Evolutionary conservation across 2,797 vertebrate genomes (phyloP), one percentile per base, ranked within the genome.

Genomic region (Otus scops): DNA sequence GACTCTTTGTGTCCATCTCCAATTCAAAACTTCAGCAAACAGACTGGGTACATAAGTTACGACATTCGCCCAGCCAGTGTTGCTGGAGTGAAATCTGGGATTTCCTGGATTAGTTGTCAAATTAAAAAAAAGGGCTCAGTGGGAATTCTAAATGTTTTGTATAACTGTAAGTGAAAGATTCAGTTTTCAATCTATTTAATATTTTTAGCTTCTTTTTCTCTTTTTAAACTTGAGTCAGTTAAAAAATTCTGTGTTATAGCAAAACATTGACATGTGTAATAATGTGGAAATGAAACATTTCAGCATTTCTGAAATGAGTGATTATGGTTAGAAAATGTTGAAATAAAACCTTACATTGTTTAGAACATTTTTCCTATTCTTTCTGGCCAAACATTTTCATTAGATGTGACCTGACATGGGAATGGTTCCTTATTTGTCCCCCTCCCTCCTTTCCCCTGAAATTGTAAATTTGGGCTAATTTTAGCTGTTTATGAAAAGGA

Each of bases 231-330:
- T 83, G 48, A 68, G 9, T 83, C 15, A 53, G 57, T 88, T 85
- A 60, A 94, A 93, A 91, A 83, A 74, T 77, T 68, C 69, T 77
- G 57, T 83, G 34, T 77, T 93, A 61, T 7, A 88, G 64, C 22
- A 93, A 88, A 92, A 88, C 60, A 83, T 5, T 85, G 84, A 64
- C 51, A 43, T 56, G 48, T 63, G 53, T 70, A 92, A 75, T 85
- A 94, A 80, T 53, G 48, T 70, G 41, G 32, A 94, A 95, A 83
- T 77, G 9, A 91, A 93, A 81, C 68, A 67, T 71, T 92, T 96
- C 91, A 80, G 48, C 45, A 65, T 93, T 95, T 93, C 64, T 74
- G 45, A 85, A 92, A 91, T 75, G 71, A 92, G 51, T 43, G 2
- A 76, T 73, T 86, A 38, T 0, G 0, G 10, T 57, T 83, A 89